Percentiles rank a stretch among this genome's conserved stretches.
Evolutionary conservation across 1,140 invertebrate genomes (phyloP).

Genomic region (Pachyrhynchus sulphureomaculatus): DNA sequence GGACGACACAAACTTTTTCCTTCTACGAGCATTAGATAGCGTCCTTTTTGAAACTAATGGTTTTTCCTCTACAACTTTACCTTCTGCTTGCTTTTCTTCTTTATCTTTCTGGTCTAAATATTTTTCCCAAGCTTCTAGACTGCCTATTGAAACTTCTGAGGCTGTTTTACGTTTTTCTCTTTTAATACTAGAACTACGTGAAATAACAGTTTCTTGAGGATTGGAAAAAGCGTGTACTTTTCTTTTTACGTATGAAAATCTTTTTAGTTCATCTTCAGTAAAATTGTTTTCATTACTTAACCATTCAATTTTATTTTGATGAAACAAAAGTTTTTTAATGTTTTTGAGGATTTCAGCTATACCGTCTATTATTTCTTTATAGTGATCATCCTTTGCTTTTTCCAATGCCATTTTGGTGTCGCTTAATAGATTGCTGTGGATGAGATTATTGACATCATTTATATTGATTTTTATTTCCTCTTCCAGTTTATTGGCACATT

Average conservation of each 20-base stretch:
- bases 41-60: slow-evolving; percentile 23
- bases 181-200: background rate
- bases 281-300: slow-evolving; percentile 22
- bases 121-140: slow-evolving; percentile 35
- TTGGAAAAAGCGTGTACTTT: slow-evolving; percentile 27
- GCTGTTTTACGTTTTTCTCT: slow-evolving; percentile 21
- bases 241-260: slow-evolving; percentile 30
- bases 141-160: slow-evolving; percentile 21
- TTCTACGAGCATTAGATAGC: slow-evolving; percentile 7
- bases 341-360: slow-evolving; percentile 25
- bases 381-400: slow-evolving; percentile 38
- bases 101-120: slow-evolving; percentile 28
- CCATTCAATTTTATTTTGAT: slow-evolving; percentile 25
- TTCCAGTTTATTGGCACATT: slow-evolving; percentile 30
- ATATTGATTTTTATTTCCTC: slow-evolving; percentile 26
- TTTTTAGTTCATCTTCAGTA: slow-evolving; percentile 9
- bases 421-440: slow-evolving; percentile 6
- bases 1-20: slow-evolving; percentile 39
- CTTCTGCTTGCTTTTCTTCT: slow-evolving; percentile 1
- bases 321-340: slow-evolving; percentile 27
- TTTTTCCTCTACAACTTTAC: background rate
- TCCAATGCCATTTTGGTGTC: slow-evolving; percentile 27
- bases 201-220: slow-evolving; percentile 1
- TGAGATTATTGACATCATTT: slow-evolving; percentile 18
- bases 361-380: slow-evolving; percentile 30